A percentile compares a stretch with the other conserved stretches of the same genome.
These are phyloP conservation scores for Salmo trutta DNA, from an alignment of 2,797 vertebrate genomes.

Conservation along the genomic window DNA sequence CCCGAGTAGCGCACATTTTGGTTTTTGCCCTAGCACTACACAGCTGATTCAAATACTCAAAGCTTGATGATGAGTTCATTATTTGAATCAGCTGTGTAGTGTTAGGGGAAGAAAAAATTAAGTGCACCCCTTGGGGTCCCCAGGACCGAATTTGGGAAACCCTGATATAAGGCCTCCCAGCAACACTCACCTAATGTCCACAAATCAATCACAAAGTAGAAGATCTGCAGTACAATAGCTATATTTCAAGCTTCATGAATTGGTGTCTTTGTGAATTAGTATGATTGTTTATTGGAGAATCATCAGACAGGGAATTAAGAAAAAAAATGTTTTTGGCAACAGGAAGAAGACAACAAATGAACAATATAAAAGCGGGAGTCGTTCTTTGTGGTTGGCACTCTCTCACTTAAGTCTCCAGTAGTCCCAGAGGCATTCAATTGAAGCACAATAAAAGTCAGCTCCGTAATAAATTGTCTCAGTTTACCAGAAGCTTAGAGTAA, in stretches of 20 bases:
- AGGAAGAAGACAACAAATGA: slow-evolving; percentile 17
- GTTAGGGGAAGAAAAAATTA: too few species aligned
- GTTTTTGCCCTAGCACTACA: too few species aligned
- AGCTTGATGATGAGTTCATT: too few species aligned
- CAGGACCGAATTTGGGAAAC: too few species aligned
- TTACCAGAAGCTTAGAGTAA: slow-evolving; percentile 40
- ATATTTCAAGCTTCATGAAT: not conserved
- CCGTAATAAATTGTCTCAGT: slow-evolving; percentile 48
- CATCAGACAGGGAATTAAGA: not conserved
- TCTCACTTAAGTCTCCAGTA: slow-evolving; percentile 27
- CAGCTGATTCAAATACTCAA: too few species aligned
- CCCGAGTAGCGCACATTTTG: too few species aligned
- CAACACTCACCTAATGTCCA: not conserved
- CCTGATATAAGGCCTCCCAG: not conserved
- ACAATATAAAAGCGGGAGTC: slow-evolving; percentile 10
- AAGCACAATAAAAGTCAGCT: slow-evolving; percentile 55
- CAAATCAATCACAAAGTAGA: not conserved
- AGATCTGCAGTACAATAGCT: not conserved
- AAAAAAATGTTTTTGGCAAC: not conserved
- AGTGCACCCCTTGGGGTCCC: too few species aligned
- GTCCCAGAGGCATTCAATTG: slow-evolving; percentile 37
- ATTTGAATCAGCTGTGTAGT: too few species aligned
- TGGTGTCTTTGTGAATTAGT: not conserved
- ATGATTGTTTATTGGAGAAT: not conserved
- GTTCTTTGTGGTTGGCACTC: slow-evolving; percentile 26